These are phyloP conservation scores for Aplodontia rufa DNA, from an alignment of 2,113 vertebrate species.

Conservation along the genomic window DNA sequence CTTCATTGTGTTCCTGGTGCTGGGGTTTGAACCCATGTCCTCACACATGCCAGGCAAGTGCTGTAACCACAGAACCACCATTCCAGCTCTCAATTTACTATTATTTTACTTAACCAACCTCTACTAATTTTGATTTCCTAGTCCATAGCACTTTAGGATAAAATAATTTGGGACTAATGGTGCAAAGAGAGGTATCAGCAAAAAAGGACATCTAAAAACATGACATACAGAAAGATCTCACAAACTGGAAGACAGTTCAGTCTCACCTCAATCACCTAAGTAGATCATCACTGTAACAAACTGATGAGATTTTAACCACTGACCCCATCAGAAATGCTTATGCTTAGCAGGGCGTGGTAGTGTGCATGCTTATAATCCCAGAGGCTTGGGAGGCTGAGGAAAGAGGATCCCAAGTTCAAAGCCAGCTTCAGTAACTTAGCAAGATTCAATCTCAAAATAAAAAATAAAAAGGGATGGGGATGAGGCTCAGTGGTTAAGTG, in stretches of 20 bases:
- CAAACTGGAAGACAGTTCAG: not conserved
- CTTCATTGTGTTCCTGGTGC: no score
- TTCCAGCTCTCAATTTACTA: not conserved
- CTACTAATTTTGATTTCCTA: slow-evolving; percentile 36
- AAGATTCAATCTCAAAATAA: no score
- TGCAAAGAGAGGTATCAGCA: not conserved
- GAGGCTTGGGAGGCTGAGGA: no score
- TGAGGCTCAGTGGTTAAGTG: no score
- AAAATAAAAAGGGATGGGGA: no score
- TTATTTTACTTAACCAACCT: slow-evolving; percentile 8
- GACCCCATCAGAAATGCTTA: not conserved
- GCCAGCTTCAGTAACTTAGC: no score
- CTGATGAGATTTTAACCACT: not conserved
- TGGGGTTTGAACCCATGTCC: no score
- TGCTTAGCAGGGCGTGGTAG: not conserved
- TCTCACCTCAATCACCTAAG: not conserved
- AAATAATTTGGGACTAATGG: slow-evolving; percentile 11
- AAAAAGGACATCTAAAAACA: not conserved
- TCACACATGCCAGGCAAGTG: no score
- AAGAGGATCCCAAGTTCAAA: no score
- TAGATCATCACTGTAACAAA: not conserved
- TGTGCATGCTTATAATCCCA: not conserved
- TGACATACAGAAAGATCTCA: not conserved
- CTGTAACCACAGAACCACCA: no score
- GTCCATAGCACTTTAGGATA: not conserved